Base-by-base conservation (phyloP, 2,888 invertebrate genomes). In the Cephus spinipes region DNA sequence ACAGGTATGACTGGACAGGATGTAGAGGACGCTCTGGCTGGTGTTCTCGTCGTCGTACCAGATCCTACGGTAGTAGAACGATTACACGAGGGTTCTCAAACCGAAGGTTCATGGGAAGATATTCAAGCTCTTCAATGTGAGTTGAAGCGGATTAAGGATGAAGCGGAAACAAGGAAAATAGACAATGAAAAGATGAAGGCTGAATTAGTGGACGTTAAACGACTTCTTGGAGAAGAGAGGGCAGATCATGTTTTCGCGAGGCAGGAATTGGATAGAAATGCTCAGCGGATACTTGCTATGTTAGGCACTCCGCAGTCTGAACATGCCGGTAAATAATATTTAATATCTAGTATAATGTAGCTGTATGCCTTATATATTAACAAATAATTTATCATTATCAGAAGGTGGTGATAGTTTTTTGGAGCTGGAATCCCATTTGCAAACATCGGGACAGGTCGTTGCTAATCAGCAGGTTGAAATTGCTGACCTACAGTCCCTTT, bases 401-500 rank as follows among this genome's bases (percentile, higher is more conserved):
- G 94, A 94, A 80, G 93, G 94, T 3, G 94, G 94, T 74, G 96
- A 96, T 77, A 96, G 96, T 86, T 93, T 97, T 76, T 92, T 96
- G 33, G 95, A 96, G 81, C 90, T 97, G 77, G 97, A 97, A 87
- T 94, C 94, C 23, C 95, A 96, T 87, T 93, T 96, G 80, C 94
- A 95, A 83, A 93, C 96, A 76, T 95, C 96, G 4, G 95, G 96
- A 33, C 95, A 96, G 89, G 94, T 96, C 79, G 94, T 97, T 3
- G 93, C 95, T 76, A 94, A 94, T 86, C 96, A 97, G 81, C 96
- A 96, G 85, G 92, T 94, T 55, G 96, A 97, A 92, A 95, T 97
- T 76, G 94, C 95, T 34, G 93, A 95, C 83, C 89, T 97, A 76
- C 93, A 96, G 77, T 93, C 94, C 4, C 93, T 95, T 81, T 96